A percentile compares a stretch with the other conserved stretches of the same genome.
These are phyloP conservation scores for Aphidius colemani DNA, from an alignment of 2,888 invertebrate genomes.

Conservation along the genomic window DNA sequence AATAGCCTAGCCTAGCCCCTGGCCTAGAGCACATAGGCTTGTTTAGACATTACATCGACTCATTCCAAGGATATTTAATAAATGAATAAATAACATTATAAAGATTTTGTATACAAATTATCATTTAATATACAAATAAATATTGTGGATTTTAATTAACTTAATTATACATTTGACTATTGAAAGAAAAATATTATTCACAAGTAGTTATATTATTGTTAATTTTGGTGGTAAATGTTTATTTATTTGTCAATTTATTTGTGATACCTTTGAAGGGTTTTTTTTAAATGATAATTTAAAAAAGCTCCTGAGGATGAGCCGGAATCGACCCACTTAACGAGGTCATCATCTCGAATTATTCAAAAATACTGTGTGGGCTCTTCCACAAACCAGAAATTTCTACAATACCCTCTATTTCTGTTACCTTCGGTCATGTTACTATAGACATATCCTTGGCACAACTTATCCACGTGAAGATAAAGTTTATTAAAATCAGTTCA, in stretches of 20 bases:
- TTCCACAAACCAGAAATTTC: constrained; percentile 33
- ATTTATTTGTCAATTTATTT: background rate
- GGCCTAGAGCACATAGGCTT: constrained; percentile 55
- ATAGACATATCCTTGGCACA: constrained; percentile 41
- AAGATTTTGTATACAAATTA: no score
- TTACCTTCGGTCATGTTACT: constrained; percentile 34
- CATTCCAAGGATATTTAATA: no score
- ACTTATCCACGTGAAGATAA: constrained; percentile 36
- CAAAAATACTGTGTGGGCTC: constrained; percentile 12
- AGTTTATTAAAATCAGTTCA: constrained; percentile 32
- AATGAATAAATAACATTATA: no score
- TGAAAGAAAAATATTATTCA: background rate
- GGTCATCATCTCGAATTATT: constrained; percentile 18
- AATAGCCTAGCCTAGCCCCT: constrained; percentile 58
- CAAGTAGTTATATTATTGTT: background rate
- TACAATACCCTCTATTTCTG: constrained; percentile 45
- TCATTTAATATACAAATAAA: no score
- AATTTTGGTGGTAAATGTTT: background rate
- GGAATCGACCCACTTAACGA: constrained; percentile 13
- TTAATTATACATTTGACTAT: background rate
- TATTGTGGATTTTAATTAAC: no score
- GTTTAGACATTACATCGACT: constrained; percentile 42
- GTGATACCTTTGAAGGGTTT: no score
- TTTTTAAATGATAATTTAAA: background rate
- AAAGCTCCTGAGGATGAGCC: constrained; percentile 3